Base-by-base conservation (phyloP, 2,113 vertebrate species). In the Tapirus terrestris region DNA sequence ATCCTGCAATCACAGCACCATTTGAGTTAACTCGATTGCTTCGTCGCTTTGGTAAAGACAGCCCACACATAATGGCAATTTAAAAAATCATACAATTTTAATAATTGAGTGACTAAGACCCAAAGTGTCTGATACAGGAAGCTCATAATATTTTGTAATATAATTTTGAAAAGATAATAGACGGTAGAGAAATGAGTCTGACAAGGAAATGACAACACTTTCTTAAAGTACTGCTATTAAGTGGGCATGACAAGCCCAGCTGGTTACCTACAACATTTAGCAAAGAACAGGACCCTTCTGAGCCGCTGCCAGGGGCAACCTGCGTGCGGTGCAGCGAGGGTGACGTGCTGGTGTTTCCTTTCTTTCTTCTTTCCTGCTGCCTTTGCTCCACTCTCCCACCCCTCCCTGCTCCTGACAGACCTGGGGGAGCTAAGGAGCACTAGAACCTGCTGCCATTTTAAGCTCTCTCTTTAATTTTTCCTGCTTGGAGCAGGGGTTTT, bases 81-180 rank as follows among this genome's bases (percentile, higher is more conserved):
- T 97, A 70, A 98, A 97, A 97, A 97, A 98, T 98, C 98, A 97
- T 98, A 94, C 97, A 98, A 97, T 98, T 97, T 98, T 98, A 98
- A 98, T 98, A 98, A 98, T 98, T 98, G 98, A 98, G 97, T 98
- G 98, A 98, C 98, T 98, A 98, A 98, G 97, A 98, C 95, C 92
- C 97, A 95, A 95, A 98, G 97, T 98, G 98, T 97, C 97, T 98
- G 97, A 98, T 98, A 97, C 98, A 98, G 98, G 98, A 98, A 98
- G 95, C 98, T 98, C 97, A 97, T 98, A 98, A 98, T 98, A 97
- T 98, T 98, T 98, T 97, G 97, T 98, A 98, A 98, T 98, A 96
- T 56, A 96, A 98, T 98, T 98, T 98, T 97, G 96, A 98, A 97
- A 98, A 96, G 97, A 98, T 98, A 98, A 98, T 98, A 97, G 94